A percentile compares a stretch with the other conserved stretches of the same genome.
phyloP scores from a whole-genome alignment of 1,140 invertebrate genomes.

The Drosophila guanche region DNA sequence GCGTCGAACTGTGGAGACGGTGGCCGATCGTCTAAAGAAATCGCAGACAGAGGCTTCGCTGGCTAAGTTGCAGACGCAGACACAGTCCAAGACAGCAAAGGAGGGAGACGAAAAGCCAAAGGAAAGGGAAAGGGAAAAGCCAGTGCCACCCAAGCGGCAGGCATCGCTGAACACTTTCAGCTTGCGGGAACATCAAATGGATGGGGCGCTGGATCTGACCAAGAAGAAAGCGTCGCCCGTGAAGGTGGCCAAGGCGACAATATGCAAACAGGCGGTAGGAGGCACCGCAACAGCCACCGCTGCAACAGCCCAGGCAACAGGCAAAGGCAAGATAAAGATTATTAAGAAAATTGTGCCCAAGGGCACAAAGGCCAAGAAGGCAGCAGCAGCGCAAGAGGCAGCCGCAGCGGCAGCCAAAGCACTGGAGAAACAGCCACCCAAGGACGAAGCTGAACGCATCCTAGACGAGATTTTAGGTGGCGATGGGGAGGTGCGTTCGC shows the following conservation, averaged over 20 bases:
- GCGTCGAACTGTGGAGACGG: conserved; percentile 67
- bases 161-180: conserved; percentile 65
- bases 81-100: conserved; percentile 7
- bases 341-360: conserved; percentile 80
- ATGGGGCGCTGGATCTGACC: conserved; percentile 73
- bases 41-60: conserved; percentile 66
- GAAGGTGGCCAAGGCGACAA: conserved; percentile 15
- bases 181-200: conserved; percentile 74
- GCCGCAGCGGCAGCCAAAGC: neutral
- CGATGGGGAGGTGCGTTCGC: conserved; percentile 61
- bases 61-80: conserved; percentile 11
- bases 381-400: conserved; percentile 42
- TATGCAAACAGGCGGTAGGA: conserved; percentile 19
- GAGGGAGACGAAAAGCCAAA: neutral
- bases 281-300: conserved; percentile 23
- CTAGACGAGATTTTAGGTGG: conserved; percentile 69
- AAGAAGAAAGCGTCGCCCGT: conserved; percentile 60
- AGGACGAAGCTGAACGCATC: conserved; percentile 71
- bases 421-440: conserved; percentile 19
- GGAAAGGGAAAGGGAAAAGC: conserved; percentile 21
- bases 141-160: conserved; percentile 58
- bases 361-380: conserved; percentile 70
- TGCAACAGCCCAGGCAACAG: conserved; percentile 40
- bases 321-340: conserved; percentile 73
- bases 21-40: conserved; percentile 72